Percentiles rank a stretch among this genome's conserved stretches.
Evolutionary conservation across 2,113 vertebrate species (phyloP).

Genomic region (Nycticryphes semicollaris): DNA sequence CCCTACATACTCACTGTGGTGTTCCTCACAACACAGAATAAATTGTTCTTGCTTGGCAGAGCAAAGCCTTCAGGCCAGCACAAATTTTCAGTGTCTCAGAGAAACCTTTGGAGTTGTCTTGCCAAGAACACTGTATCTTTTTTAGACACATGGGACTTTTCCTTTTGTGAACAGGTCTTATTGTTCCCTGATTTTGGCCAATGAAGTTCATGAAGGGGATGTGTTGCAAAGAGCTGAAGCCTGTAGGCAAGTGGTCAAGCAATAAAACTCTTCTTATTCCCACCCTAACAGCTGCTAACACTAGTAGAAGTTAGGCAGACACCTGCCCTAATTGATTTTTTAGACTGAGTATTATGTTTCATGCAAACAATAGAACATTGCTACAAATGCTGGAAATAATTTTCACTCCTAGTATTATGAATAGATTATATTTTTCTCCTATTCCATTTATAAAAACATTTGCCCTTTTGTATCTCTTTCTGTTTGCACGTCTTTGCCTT

Average conservation of each 20-base stretch:
- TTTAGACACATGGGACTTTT: not conserved
- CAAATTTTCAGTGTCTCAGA: not conserved
- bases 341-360: not conserved
- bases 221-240: not conserved
- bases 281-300: not conserved
- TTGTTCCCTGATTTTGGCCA: not conserved
- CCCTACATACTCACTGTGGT: not conserved
- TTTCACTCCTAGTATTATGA: not conserved
- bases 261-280: not conserved
- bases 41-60: not conserved
- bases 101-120: constrained; percentile 13
- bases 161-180: not conserved
- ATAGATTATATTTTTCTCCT: not conserved
- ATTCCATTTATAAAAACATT: not conserved
- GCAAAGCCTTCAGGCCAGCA: not conserved
- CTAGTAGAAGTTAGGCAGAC: not conserved
- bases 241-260: not conserved
- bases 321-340: not conserved
- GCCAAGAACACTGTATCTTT: not conserved
- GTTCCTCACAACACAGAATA: not conserved
- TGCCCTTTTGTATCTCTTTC: not conserved
- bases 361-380: not conserved
- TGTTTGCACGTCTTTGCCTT: not conserved
- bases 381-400: not conserved
- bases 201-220: not conserved